Base-by-base conservation (phyloP, 2,113 vertebrate genomes). In the Hyaena hyaena region DNA sequence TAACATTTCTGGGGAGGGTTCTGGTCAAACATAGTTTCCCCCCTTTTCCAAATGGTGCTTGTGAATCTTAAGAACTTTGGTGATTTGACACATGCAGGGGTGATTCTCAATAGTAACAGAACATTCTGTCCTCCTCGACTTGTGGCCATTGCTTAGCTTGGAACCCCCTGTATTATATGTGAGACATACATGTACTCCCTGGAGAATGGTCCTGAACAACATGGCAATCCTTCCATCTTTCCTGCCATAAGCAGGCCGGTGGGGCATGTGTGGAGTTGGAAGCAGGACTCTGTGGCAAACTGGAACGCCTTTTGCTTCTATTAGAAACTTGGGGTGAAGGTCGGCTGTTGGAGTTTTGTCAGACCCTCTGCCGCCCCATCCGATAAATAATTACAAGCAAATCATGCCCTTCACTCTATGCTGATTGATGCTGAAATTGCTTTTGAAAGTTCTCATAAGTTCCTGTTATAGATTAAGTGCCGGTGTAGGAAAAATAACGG, bases 381-480 rank as follows among this genome's bases (percentile, higher is more conserved):
- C 97, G 96, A 99, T 99, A 99, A 99, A 99, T 99, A 99, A 99
- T 99, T 99, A 99, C 98, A 98, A 98, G 98, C 98, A 99, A 99
- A 99, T 99, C 73, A 86, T 97, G 98, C 98, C 99, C 99, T 99
- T 99, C 99, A 98, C 98, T 99, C 98, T 98, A 98, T 99, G 99
- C 99, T 99, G 99, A 99, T 99, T 99, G 99, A 99, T 99, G 99
- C 98, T 99, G 99, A 99, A 99, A 99, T 99, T 99, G 99, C 99
- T 99, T 99, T 98, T 99, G 99, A 99, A 99, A 99, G 99, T 99
- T 99, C 99, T 99, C 99, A 99, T 99, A 99, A 99, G 99, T 99
- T 99, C 99, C 99, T 99, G 98, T 99, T 99, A 99, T 99, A 99
- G 99, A 99, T 99, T 99, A 99, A 99, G 99, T 99, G 99, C 99